A percentile compares a stretch with the other conserved stretches of the same genome.
phyloP scores from a whole-genome alignment of 2,113 vertebrate species.

The Paralichthys olivaceus region DNA sequence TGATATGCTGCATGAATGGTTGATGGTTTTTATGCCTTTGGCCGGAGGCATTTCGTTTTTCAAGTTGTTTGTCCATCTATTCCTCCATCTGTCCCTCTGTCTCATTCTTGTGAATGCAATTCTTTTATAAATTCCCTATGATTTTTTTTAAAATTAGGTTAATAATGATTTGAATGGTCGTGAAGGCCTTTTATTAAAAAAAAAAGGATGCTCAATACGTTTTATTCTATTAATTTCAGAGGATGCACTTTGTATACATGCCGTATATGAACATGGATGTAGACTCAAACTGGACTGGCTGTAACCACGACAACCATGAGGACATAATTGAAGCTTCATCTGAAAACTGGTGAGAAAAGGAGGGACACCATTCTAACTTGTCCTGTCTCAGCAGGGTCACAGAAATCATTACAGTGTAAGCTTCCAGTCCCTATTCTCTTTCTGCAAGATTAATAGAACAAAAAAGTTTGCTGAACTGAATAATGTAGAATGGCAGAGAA shows the following conservation, averaged over 20 bases:
- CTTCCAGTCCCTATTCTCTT: conserved; percentile 26
- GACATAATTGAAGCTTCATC: neutral
- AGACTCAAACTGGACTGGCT: no score
- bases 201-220: no score
- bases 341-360: neutral
- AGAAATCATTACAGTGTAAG: conserved; percentile 33
- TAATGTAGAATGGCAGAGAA: conserved; percentile 24
- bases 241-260: no score
- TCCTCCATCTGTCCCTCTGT: neutral
- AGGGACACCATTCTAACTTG: neutral
- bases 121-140: no score
- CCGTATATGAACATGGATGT: no score
- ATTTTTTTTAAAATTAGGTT: neutral
- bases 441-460: conserved; percentile 37
- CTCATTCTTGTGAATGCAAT: neutral
- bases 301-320: neutral
- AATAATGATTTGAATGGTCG: no score
- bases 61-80: neutral
- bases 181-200: no score
- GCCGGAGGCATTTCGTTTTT: neutral
- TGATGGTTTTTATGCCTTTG: neutral
- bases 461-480: conserved; percentile 51
- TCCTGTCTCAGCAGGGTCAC: conserved; percentile 44
- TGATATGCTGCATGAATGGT: neutral
- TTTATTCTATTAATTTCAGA: no score